A percentile compares a stretch with the other conserved stretches of the same genome.
Conservation (phyloP, 2,888 invertebrate genomes). For the Ophion ellenae region DNA sequence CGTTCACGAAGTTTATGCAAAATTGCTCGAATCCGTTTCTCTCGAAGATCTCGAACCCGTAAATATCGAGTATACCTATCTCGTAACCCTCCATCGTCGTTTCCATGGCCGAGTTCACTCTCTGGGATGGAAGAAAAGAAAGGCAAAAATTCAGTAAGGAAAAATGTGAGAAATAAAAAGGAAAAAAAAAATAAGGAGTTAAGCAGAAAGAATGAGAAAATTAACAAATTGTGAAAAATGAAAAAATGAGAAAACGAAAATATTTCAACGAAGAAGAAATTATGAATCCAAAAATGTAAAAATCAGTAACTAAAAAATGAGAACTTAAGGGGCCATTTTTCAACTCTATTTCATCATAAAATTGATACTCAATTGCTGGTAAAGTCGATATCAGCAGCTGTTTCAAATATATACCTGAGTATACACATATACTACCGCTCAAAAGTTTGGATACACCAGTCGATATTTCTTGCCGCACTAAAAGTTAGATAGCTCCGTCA, state of each 20-base stretch:
- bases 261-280: neutral
- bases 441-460: too few relatives aligned
- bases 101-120: conserved; percentile 87
- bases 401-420: too few relatives aligned
- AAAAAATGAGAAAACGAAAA: neutral
- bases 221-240: neutral
- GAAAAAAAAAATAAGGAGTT: neutral
- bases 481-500: too few relatives aligned
- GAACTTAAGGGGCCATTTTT: too few relatives aligned
- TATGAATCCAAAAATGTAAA: neutral
- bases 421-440: too few relatives aligned
- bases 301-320: neutral
- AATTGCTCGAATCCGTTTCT: conserved; percentile 90
- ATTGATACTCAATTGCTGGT: too few relatives aligned
- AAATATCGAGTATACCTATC: conserved; percentile 89
- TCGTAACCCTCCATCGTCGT: conserved; percentile 84
- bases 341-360: too few relatives aligned
- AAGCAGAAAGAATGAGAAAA: neutral
- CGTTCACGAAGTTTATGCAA: conserved; percentile 90
- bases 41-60: conserved; percentile 89
- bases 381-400: too few relatives aligned
- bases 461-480: too few relatives aligned
- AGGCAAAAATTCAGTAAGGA: conserved; percentile 35
- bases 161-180: neutral
- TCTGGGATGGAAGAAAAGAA: conserved; percentile 81